A percentile compares a stretch with the other conserved stretches of the same genome.
These are phyloP conservation scores for Neodiprion virginianus DNA, from an alignment of 1,140 invertebrate species.

Conservation along the genomic window DNA sequence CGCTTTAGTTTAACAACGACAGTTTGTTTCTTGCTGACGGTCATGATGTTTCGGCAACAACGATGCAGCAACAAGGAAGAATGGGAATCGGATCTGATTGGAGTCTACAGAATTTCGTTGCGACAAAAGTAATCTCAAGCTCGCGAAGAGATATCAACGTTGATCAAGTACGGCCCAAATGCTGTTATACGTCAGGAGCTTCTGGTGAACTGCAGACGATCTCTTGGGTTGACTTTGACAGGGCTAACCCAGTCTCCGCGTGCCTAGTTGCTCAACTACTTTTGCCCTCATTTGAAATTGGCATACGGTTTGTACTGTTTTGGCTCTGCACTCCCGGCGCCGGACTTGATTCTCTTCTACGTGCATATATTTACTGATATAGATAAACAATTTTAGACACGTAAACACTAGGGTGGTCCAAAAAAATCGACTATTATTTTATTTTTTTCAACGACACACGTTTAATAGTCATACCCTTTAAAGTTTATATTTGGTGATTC, in stretches of 20 bases:
- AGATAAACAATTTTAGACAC: neutral
- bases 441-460: too few relatives aligned
- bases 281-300: slow-evolving; percentile 59
- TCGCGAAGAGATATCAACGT: neutral
- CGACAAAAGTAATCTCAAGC: neutral
- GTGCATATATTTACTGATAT: slow-evolving; percentile 32
- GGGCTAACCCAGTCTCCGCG: slow-evolving; percentile 37
- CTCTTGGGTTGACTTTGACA: slow-evolving; percentile 52
- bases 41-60: slow-evolving; percentile 11
- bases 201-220: slow-evolving; percentile 22
- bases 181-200: slow-evolving; percentile 8
- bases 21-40: slow-evolving; percentile 66
- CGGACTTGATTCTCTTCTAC: slow-evolving; percentile 52
- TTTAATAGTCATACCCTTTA: too few relatives aligned
- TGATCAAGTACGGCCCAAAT: slow-evolving; percentile 14
- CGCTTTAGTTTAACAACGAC: slow-evolving; percentile 78
- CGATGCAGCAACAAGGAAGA: slow-evolving; percentile 1
- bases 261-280: slow-evolving; percentile 46
- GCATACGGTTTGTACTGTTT: slow-evolving; percentile 54
- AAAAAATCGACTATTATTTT: too few relatives aligned
- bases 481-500: too few relatives aligned
- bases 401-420: neutral
- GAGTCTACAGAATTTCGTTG: too few relatives aligned
- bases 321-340: slow-evolving; percentile 35
- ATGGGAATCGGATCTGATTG: too few relatives aligned